Evolutionary conservation across 1,140 invertebrate genomes (phyloP).

Genomic region (Schlechtendalia chinensis): DNA sequence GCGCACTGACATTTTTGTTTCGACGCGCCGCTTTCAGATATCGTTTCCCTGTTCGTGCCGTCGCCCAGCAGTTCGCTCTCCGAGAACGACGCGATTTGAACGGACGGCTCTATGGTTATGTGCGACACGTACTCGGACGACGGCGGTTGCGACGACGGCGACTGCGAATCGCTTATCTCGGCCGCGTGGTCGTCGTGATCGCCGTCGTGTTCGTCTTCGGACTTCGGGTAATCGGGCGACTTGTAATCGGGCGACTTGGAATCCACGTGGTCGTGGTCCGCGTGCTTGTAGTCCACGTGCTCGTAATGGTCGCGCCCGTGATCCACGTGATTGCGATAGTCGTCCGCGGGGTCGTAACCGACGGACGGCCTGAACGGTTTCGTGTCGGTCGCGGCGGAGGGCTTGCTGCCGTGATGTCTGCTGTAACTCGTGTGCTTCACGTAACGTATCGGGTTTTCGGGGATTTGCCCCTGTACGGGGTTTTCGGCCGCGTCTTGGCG

Average conservation of each 20-base stretch:
- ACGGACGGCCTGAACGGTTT: not conserved
- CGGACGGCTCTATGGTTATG: constrained; percentile 17
- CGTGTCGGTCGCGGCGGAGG: not conserved
- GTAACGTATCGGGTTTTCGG: not conserved
- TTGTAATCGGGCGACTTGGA: constrained; percentile 12
- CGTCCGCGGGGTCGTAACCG: not conserved
- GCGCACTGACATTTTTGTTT: constrained; percentile 23
- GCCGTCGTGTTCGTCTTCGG: not conserved
- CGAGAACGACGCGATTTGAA: constrained; percentile 31
- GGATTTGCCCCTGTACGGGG: not conserved
- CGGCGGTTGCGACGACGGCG: not conserved
- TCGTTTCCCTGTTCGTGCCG: not conserved
- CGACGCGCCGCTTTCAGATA: not conserved
- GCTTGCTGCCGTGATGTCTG: not conserved
- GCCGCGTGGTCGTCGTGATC: not conserved
- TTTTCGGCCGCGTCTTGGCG: not conserved
- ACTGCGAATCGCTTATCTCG: not conserved
- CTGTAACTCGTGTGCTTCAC: not conserved
- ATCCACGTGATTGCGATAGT: not conserved
- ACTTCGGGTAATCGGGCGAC: not conserved
- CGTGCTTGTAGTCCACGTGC: not conserved
- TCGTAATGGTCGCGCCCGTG: not conserved
- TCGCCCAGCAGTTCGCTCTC: constrained; percentile 20
- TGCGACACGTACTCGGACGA: not conserved
- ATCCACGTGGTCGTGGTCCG: not conserved